phyloP scores from a whole-genome alignment of 2,888 invertebrate species.

The Drosophila dives region DNA sequence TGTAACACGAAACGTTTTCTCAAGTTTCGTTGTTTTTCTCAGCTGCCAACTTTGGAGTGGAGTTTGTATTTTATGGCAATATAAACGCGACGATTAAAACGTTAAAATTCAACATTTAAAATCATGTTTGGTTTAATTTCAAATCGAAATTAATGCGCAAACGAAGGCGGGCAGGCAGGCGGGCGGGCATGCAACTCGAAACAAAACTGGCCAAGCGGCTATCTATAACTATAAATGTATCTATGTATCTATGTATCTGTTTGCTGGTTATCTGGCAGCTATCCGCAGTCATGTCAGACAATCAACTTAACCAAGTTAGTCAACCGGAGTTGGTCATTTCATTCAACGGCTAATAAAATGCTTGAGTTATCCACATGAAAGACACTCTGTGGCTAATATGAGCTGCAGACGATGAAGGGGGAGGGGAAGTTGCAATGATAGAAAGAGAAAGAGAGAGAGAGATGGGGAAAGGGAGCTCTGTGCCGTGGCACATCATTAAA shows the following conservation, averaged over 20 bases:
- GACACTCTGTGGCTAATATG: constrained; percentile 24
- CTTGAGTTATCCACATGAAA: constrained; percentile 71
- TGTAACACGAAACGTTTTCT: constrained; percentile 66
- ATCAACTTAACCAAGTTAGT: constrained; percentile 78
- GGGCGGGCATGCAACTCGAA: constrained; percentile 27
- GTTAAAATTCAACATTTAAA: constrained; percentile 80
- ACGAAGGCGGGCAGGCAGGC: background rate
- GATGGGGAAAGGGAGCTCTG: constrained; percentile 2
- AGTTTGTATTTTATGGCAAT: constrained; percentile 73
- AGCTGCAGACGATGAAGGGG: background rate
- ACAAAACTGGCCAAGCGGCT: constrained; percentile 50
- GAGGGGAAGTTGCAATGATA: background rate
- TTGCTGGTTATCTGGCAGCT: constrained; percentile 55
- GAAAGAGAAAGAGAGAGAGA: background rate
- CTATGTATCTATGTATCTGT: constrained; percentile 23
- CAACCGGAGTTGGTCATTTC: constrained; percentile 77
- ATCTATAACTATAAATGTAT: constrained; percentile 43
- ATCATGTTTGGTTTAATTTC: constrained; percentile 80
- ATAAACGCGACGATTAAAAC: constrained; percentile 80
- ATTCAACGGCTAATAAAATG: constrained; percentile 80
- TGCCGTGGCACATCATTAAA: constrained; percentile 73
- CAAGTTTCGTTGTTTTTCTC: constrained; percentile 21
- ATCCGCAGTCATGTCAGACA: constrained; percentile 77
- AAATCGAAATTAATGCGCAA: constrained; percentile 65
- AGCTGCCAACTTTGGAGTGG: constrained; percentile 47